Evolutionary conservation across 2,888 invertebrate species (phyloP), one percentile per base, ranked within the genome.

Genomic region (Pachycephus smyrnensis): DNA sequence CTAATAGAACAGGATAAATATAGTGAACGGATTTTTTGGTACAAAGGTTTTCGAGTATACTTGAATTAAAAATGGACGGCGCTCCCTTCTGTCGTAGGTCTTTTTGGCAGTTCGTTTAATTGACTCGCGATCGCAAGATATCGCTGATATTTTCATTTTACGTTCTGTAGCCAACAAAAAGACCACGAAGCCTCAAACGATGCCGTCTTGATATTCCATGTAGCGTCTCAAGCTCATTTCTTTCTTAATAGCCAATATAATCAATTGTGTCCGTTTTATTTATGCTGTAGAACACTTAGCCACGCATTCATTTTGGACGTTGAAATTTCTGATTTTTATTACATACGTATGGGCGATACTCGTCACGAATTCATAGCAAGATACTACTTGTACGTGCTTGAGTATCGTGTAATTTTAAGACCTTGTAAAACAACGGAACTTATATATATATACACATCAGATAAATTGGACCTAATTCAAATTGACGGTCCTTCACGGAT

Each of bases 41-140:
- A 86, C 85, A 86, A 86, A 85, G 82, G 68, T 78, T 79, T 76
- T 78, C 76, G 76, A 79, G 78, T 82, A 82, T 80, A 76, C 73
- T 31, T 75, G 78, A 78, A 82, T 83, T 82, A 80, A 80, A 23
- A 55, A 23, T 4, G 40, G 23, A 55, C 40, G 23, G 23, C 23
- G 6, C 40, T 55, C 1, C 6, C 9, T 23, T 9, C 23, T 55
- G 23, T 6, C 40, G 15, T 55, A 23, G 23, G 40, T 9, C 23
- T 6, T 40, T 23, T 55, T 23, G 23, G 40, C 40, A 55, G 23
- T 55, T 55, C 40, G 40, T 23, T 55, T 9, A 23, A 55, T 23
- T 23, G 23, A 55, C 40, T 55, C 23, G 40, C 40, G 6, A 55
- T 55, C 23, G 6, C 40, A 23, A 9, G 23, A 2, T 55, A 23